Evolutionary conservation across 2,113 vertebrate species (phyloP).

Genomic region (Balaeniceps rex): DNA sequence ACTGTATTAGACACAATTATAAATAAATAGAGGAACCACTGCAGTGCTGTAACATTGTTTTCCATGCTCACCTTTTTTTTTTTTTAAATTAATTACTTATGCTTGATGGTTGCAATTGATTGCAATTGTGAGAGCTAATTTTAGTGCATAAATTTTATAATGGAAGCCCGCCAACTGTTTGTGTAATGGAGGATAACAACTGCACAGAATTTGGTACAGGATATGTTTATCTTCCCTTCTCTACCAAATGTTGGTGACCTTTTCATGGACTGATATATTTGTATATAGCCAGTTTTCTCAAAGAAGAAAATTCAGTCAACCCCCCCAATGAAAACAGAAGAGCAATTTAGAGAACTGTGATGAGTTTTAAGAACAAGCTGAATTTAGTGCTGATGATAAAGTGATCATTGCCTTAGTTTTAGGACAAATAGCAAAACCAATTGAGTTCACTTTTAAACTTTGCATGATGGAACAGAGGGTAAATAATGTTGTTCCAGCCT

Average conservation of each 20-base stretch:
- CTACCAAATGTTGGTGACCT: neutral
- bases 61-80: neutral
- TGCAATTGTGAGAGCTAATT: slow-evolving; percentile 49
- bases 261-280: neutral
- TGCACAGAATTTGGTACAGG: neutral
- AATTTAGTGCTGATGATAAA: neutral
- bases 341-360: neutral
- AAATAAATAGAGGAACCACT: neutral
- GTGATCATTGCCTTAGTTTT: neutral
- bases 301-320: neutral
- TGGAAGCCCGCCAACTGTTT: slow-evolving; percentile 8
- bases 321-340: neutral
- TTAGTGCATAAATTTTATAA: slow-evolving; percentile 7
- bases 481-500: neutral
- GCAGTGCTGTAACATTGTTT: neutral
- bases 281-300: neutral
- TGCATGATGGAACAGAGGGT: neutral
- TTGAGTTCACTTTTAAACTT: neutral
- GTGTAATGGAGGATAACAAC: neutral
- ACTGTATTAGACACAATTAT: neutral
- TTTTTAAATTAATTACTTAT: neutral
- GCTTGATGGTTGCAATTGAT: slow-evolving; percentile 52
- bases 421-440: neutral
- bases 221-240: neutral
- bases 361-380: neutral